phyloP scores from a whole-genome alignment of 2,888 invertebrate species.

The Tortrix viridana region DNA sequence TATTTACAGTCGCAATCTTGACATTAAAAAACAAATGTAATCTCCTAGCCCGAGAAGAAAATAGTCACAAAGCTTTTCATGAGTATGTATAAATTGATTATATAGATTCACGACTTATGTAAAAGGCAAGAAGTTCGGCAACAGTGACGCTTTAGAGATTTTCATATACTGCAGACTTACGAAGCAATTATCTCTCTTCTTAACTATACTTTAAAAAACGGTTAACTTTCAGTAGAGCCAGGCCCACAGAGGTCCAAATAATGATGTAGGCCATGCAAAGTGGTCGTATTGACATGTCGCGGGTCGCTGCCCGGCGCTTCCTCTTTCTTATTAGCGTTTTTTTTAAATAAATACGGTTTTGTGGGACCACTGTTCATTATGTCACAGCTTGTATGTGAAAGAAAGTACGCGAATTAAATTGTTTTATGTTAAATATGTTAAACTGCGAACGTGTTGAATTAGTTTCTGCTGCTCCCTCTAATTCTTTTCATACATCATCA shows the following conservation, averaged over 20 bases:
- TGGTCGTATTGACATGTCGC: slow-evolving; percentile 75
- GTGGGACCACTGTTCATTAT: not conserved
- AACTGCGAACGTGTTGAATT: too few species aligned
- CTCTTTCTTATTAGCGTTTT: slow-evolving; percentile 65
- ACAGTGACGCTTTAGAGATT: not conserved
- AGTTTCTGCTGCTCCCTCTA: too few species aligned
- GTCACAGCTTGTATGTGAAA: not conserved
- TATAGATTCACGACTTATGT: too few species aligned
- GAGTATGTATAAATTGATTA: too few species aligned
- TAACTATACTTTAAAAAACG: slow-evolving; percentile 32
- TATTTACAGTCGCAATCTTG: too few species aligned
- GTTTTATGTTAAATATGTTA: too few species aligned
- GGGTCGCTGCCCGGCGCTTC: slow-evolving; percentile 71
- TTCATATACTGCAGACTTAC: not conserved
- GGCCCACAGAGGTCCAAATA: slow-evolving; percentile 57
- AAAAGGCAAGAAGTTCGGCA: not conserved
- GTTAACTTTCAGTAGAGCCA: slow-evolving; percentile 43
- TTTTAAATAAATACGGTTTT: slow-evolving; percentile 53
- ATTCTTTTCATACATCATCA: too few species aligned
- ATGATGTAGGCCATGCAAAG: slow-evolving; percentile 80
- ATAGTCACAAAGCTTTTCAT: too few species aligned
- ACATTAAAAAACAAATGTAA: too few species aligned
- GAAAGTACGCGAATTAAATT: not conserved
- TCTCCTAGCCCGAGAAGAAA: too few species aligned
- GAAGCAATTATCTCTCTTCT: not conserved